Conservation (phyloP, 2,113 vertebrate genomes). For the Neolamprologus fasciatus region DNA sequence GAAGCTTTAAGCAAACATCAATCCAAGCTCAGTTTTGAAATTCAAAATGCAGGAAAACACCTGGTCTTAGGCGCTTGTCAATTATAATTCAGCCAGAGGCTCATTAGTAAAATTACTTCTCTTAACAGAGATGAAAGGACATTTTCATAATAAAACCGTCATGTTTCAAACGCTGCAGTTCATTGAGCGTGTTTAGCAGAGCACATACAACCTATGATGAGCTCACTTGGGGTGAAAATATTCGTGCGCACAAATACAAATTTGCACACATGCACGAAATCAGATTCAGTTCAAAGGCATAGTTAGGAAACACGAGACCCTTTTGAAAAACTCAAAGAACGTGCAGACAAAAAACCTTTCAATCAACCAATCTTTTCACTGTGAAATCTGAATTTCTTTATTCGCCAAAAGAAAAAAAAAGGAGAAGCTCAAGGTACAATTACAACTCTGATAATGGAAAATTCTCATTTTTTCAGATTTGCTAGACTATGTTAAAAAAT, state of each 20-base stretch:
- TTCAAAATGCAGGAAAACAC: conserved; percentile 42
- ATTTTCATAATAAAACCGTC: conserved; percentile 45
- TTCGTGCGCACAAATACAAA: background rate
- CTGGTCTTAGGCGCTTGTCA: conserved; percentile 45
- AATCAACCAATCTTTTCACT: background rate
- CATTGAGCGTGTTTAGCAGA: background rate
- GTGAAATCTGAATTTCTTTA: background rate
- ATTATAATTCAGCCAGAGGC: conserved; percentile 31
- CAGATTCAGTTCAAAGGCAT: background rate
- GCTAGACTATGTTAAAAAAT: background rate
- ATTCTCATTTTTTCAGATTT: background rate
- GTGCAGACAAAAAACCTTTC: background rate
- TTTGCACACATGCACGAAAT: background rate
- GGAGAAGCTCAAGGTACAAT: background rate
- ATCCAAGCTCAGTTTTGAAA: background rate
- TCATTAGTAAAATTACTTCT: conserved; percentile 48
- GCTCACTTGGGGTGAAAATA: background rate
- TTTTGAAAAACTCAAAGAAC: background rate
- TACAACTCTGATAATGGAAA: background rate
- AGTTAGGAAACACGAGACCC: background rate
- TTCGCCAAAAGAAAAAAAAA: accelerated
- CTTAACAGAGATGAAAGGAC: conserved; percentile 21
- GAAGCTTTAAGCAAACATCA: conserved; percentile 7
- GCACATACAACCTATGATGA: background rate
- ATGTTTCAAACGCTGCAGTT: background rate